Percentiles rank a stretch among this genome's conserved stretches.
These are phyloP conservation scores for Manis pentadactyla DNA, from an alignment of 2,797 vertebrate species.

Conservation along the genomic window DNA sequence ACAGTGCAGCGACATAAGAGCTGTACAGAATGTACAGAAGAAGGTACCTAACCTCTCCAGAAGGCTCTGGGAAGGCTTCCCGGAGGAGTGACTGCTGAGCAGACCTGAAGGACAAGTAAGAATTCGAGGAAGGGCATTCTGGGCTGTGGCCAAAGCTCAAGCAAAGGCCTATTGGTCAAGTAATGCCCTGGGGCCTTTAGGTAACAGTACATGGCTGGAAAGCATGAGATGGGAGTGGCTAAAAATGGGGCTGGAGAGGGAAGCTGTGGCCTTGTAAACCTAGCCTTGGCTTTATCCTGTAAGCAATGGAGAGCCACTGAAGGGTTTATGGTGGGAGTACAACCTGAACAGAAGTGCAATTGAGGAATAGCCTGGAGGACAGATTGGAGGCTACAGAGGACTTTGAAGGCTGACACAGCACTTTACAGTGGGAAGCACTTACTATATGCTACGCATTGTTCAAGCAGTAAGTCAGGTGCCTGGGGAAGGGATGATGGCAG, in stretches of 20 bases:
- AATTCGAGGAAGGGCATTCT: not conserved
- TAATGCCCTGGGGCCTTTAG: not conserved
- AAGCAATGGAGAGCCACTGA: not conserved
- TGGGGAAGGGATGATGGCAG: not conserved
- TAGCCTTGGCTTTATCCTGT: not conserved
- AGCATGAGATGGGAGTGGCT: not conserved
- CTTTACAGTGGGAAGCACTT: not conserved
- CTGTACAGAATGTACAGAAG: not conserved
- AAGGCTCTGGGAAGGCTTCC: not conserved
- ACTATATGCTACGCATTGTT: not conserved
- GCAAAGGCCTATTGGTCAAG: not conserved
- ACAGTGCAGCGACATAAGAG: not conserved
- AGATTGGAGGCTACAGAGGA: not conserved
- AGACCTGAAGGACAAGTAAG: not conserved
- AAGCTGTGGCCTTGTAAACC: not conserved
- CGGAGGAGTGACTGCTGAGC: not conserved
- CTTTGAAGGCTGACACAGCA: not conserved
- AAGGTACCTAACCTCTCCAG: not conserved
- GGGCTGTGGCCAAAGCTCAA: not conserved
- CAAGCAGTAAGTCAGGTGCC: not conserved
- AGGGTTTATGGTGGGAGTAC: not conserved
- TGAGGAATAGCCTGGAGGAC: not conserved
- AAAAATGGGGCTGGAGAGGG: not conserved
- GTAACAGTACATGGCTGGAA: not conserved
- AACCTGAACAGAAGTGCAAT: not conserved